Evolutionary conservation across 1,140 invertebrate genomes (phyloP), one percentile per base, ranked within the genome.

Genomic region (Micrasema minimum): DNA sequence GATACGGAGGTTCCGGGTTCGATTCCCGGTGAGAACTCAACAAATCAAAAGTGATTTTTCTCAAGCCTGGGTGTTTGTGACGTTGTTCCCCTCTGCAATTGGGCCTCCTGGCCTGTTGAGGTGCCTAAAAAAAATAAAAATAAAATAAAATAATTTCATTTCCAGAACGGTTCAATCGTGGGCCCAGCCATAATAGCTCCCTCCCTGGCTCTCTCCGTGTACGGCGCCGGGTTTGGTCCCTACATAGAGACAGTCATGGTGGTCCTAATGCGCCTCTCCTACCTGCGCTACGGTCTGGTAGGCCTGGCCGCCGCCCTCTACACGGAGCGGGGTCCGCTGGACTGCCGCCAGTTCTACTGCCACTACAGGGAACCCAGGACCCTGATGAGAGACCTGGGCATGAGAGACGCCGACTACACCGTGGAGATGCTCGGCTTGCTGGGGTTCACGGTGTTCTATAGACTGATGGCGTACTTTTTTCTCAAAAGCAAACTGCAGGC

Each of bases 181-280:
- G 89, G 86, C 1, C 88, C 88, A 1, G 78, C 87, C 57, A 77
- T 82, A 0, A 84, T 87, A 1, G 86, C 88, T 0, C 88, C 88
- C 1, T 82, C 89, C 0, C 81, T 90, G 20, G 87, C 86, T 0
- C 76, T 90, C 11, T 87, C 87, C 18, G 85, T 88, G 43, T 90
- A 90, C 72, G 89, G 89, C 0, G 87, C 89, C 71, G 89, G 89
- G 37, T 90, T 89, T 77, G 88, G 88, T 0, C 77, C 82, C 0
- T 80, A 82, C 45, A 88, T 90, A 2, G 84, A 88, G 37, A 75
- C 77, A 9, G 75, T 78, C 35, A 88, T 90, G 85, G 80, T 83
- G 51, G 70, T 83, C 0, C 72, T 89, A 1, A 88, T 90, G 85
- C 86, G 87, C 35, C 78, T 83, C 9, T 89, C 87, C 4, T 90